Conservation (phyloP, 2,113 vertebrate species). For the Xenotilapia flavipinnis region DNA sequence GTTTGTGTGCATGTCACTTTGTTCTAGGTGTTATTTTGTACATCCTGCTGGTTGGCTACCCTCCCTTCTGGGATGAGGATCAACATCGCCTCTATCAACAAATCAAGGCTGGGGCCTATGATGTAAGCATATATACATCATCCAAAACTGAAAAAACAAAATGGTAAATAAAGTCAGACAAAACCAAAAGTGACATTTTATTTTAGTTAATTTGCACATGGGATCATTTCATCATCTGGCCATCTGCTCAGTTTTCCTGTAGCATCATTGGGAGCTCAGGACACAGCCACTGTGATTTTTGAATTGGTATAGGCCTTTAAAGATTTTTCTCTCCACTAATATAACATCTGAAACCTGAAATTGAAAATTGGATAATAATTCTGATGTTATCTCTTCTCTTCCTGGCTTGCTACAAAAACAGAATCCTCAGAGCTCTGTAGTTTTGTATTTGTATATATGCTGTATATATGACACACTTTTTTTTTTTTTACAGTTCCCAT, state of each 20-base stretch:
- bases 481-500: conserved; percentile 81
- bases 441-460: background rate
- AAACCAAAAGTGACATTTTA: background rate
- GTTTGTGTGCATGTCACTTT: background rate
- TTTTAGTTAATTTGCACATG: background rate
- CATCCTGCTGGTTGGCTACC: conserved; percentile 95
- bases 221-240: background rate
- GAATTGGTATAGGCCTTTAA: background rate
- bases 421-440: background rate
- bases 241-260: background rate
- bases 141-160: background rate
- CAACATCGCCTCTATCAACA: conserved; percentile 97
- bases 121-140: conserved; percentile 70
- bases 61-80: conserved; percentile 98
- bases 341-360: background rate
- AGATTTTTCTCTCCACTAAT: background rate
- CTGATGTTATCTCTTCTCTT: background rate
- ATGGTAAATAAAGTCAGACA: background rate
- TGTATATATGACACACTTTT: background rate
- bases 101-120: conserved; percentile 96
- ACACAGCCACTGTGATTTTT: background rate
- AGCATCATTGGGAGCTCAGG: background rate
- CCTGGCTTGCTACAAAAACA: background rate
- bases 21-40: conserved; percentile 92
- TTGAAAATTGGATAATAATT: background rate